phyloP scores from a whole-genome alignment of 1,140 invertebrate species.

The Myzus persicae region DNA sequence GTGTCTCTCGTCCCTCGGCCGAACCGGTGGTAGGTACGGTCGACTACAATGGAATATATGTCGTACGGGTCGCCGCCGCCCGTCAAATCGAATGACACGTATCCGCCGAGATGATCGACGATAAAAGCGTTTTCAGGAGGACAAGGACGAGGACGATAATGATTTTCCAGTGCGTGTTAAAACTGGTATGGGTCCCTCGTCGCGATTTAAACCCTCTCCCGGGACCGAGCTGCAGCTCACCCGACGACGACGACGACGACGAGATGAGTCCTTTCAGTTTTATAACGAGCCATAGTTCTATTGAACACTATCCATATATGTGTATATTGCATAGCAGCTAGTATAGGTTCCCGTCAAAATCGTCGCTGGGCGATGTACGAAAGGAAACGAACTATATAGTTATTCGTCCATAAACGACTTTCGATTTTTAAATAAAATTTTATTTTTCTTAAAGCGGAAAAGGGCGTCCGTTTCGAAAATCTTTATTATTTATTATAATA shows the following conservation, averaged over 20 bases:
- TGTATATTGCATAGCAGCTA: no score
- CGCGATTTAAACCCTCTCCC: background rate
- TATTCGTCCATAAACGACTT: no score
- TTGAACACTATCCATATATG: background rate
- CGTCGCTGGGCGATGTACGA: no score
- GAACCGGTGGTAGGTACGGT: background rate
- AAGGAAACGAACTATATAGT: no score
- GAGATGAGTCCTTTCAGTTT: background rate
- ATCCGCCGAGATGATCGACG: slow-evolving; percentile 25
- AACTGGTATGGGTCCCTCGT: background rate
- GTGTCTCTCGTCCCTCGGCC: slow-evolving; percentile 13
- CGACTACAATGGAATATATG: background rate
- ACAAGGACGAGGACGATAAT: background rate
- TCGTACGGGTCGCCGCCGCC: background rate
- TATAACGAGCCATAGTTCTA: no score
- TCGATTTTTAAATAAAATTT: background rate
- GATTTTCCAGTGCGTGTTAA: background rate
- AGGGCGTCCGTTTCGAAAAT: no score
- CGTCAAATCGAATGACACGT: slow-evolving; percentile 47
- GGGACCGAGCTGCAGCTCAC: background rate
- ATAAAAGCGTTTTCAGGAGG: slow-evolving; percentile 9
- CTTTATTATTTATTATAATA: no score
- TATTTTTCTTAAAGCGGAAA: background rate
- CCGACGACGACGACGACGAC: background rate
- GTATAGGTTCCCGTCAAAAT: background rate